These are phyloP conservation scores for Meteorus sp. DNA, from an alignment of 1,140 invertebrate species.

Conservation along the genomic window DNA sequence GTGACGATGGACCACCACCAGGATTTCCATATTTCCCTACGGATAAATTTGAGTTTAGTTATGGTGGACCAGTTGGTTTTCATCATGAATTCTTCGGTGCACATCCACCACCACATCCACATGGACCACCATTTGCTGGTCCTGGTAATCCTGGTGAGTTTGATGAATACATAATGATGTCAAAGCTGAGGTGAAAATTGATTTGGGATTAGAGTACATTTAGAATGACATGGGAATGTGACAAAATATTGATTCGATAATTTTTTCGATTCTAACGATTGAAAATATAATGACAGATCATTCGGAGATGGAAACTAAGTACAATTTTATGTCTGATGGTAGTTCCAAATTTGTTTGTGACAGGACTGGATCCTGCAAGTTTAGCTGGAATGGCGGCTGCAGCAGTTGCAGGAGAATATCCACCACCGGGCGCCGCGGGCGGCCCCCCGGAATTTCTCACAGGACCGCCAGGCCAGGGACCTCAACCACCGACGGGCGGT, in stretches of 20 bases:
- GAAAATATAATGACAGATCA: constrained; percentile 28
- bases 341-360: constrained; percentile 60
- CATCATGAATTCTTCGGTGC: constrained; percentile 87
- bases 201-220: too few species aligned
- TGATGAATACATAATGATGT: too few species aligned
- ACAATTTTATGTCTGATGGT: constrained; percentile 50
- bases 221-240: too few species aligned
- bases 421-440: constrained; percentile 64
- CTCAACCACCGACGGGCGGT: constrained; percentile 58
- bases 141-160: constrained; percentile 65
- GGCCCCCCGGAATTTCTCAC: constrained; percentile 63
- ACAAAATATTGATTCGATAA: too few species aligned
- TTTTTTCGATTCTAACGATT: not conserved
- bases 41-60: constrained; percentile 89
- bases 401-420: constrained; percentile 66
- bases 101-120: constrained; percentile 68
- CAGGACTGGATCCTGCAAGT: constrained; percentile 68
- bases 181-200: too few species aligned
- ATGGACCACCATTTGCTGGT: constrained; percentile 73
- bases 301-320: constrained; percentile 49
- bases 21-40: constrained; percentile 85
- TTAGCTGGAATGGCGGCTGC: constrained; percentile 70
- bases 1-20: constrained; percentile 72
- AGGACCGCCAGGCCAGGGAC: constrained; percentile 63
- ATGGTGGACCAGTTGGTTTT: constrained; percentile 82